Evolutionary conservation across 1,140 invertebrate genomes (phyloP).

Genomic region (Varroa destructor): DNA sequence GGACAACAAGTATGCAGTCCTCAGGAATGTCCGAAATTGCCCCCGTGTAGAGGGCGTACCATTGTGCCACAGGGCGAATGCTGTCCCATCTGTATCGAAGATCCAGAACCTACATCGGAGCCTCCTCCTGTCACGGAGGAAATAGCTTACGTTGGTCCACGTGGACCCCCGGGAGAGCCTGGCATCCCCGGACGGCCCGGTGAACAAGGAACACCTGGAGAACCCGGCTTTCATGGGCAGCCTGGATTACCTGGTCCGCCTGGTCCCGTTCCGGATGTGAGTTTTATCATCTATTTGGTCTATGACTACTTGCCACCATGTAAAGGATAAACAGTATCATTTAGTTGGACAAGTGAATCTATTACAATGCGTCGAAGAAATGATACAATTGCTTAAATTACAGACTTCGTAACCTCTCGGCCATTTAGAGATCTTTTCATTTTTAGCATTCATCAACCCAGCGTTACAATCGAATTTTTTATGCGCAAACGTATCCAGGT

Average conservation of each 20-base stretch:
- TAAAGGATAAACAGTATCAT: too few relatives aligned
- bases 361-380: too few relatives aligned
- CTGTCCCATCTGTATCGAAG: conserved; percentile 42
- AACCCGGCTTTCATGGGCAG: conserved; percentile 45
- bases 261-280: conserved; percentile 57
- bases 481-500: too few relatives aligned
- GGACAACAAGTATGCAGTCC: conserved; percentile 47
- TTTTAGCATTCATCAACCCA: too few relatives aligned
- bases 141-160: conserved; percentile 16
- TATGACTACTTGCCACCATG: too few relatives aligned
- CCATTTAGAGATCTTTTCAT: too few relatives aligned
- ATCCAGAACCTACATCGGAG: neutral
- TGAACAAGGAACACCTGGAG: conserved; percentile 47
- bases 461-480: too few relatives aligned
- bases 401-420: too few relatives aligned
- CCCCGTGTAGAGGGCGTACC: conserved; percentile 40
- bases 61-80: conserved; percentile 45
- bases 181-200: conserved; percentile 48
- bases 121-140: conserved; percentile 6
- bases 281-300: conserved; percentile 33
- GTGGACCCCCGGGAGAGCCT: conserved; percentile 37
- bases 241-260: conserved; percentile 48
- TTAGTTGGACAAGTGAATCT: too few relatives aligned
- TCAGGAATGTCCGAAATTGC: conserved; percentile 40
- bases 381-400: too few relatives aligned